These are phyloP conservation scores for Ctenoplectra terminalis DNA, from an alignment of 1,140 invertebrate species.

Conservation along the genomic window DNA sequence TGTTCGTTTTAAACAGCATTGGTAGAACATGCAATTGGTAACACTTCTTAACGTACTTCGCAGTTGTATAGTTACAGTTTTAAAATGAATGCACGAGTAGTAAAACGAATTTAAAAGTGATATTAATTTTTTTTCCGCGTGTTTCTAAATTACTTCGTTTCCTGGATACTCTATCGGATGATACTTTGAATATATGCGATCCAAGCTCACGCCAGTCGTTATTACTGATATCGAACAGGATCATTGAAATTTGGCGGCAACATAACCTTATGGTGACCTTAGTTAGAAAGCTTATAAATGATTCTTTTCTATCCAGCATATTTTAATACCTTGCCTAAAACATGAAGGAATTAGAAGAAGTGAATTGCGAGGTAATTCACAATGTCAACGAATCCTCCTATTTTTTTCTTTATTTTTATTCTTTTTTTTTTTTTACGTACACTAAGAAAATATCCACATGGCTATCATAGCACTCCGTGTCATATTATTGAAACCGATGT, in stretches of 20 bases:
- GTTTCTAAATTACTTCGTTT: constrained; percentile 61
- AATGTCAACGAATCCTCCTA: neutral
- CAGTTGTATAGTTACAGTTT: constrained; percentile 58
- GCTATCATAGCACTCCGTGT: neutral
- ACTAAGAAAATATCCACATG: neutral
- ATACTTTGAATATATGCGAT: neutral
- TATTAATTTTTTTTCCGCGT: constrained; percentile 28
- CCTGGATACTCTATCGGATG: neutral
- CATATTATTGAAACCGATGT: neutral
- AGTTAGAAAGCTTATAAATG: constrained; percentile 57
- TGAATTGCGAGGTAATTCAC: constrained; percentile 73
- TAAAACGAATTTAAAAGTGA: constrained; percentile 44
- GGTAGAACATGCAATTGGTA: constrained; percentile 18
- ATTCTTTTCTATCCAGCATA: constrained; percentile 20
- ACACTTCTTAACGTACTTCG: constrained; percentile 52
- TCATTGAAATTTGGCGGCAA: constrained; percentile 59
- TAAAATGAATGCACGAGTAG: constrained; percentile 59
- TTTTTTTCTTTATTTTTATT: neutral
- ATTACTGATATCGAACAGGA: neutral
- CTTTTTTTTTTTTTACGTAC: neutral
- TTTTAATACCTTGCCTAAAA: constrained; percentile 50
- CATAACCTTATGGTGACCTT: constrained; percentile 59
- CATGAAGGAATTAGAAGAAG: constrained; percentile 77
- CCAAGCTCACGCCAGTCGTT: neutral
- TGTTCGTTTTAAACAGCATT: neutral